Evolutionary conservation across 2,888 invertebrate species (phyloP).

Genomic region (Chironomus riparius): DNA sequence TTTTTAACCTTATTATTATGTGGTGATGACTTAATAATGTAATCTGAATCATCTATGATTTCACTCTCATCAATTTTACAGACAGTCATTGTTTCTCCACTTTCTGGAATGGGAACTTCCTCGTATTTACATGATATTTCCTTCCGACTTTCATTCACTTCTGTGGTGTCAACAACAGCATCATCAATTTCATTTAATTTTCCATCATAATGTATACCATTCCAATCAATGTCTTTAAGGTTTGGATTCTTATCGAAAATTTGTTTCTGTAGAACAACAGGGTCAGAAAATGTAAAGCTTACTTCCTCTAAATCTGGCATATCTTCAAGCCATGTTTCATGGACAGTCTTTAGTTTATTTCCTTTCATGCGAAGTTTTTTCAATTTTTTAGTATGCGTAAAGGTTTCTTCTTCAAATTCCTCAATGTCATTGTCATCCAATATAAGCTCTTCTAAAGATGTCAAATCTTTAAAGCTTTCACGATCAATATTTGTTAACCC

Average conservation of each 20-base stretch:
- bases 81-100: background rate
- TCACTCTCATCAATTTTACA: background rate
- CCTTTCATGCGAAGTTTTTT: background rate
- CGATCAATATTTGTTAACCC: background rate
- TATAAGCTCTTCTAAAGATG: background rate
- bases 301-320: background rate
- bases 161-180: background rate
- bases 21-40: background rate
- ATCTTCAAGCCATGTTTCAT: background rate
- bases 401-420: background rate
- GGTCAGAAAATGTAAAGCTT: background rate
- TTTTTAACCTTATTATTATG: background rate
- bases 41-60: background rate
- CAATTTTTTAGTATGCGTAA: background rate
- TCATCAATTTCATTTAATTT: background rate
- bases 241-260: background rate
- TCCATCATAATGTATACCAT: background rate
- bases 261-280: background rate
- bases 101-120: background rate
- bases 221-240: background rate
- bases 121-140: background rate
- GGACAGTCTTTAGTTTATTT: background rate
- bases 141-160: background rate
- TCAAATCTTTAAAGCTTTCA: conserved; percentile 6
- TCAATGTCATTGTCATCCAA: background rate